Evolutionary conservation across 2,113 vertebrate species (phyloP).

Genomic region (Toxostoma redivivum): DNA sequence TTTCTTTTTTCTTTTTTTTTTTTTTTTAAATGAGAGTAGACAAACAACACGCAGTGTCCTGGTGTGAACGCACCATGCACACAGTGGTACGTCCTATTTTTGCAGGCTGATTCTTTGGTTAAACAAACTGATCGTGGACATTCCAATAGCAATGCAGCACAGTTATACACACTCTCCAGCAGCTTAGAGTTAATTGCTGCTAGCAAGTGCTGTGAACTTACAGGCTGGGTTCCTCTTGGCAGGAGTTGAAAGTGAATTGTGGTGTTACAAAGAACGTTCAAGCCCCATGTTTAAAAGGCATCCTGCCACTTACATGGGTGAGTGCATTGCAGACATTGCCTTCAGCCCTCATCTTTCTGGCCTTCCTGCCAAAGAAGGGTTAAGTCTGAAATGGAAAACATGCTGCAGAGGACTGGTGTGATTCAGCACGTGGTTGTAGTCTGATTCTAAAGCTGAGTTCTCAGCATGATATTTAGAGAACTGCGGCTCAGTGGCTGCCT

Average conservation of each 20-base stretch:
- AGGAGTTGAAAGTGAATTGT: conserved; percentile 2
- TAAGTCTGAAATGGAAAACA: conserved; percentile 9
- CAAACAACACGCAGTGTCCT: neutral
- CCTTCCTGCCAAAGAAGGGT: neutral
- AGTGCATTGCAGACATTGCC: neutral
- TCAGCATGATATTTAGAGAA: neutral
- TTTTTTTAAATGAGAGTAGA: neutral
- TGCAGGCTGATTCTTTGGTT: neutral
- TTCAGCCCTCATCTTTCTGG: neutral
- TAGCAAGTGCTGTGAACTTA: conserved; percentile 10
- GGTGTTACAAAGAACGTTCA: neutral
- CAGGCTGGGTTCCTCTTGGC: conserved; percentile 6
- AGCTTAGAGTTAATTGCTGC: neutral
- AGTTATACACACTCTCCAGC: neutral
- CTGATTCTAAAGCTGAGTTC: neutral
- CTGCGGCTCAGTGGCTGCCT: neutral
- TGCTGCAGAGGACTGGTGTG: neutral
- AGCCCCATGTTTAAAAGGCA: neutral
- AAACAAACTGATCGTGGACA: neutral
- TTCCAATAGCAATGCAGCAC: neutral
- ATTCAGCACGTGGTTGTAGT: conserved; percentile 20
- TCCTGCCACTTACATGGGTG: neutral
- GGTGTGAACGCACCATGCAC: neutral
- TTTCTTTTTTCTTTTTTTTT: neutral
- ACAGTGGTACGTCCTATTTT: neutral